These are phyloP conservation scores for Campoletis raptor DNA, from an alignment of 2,888 invertebrate species.

Conservation along the genomic window DNA sequence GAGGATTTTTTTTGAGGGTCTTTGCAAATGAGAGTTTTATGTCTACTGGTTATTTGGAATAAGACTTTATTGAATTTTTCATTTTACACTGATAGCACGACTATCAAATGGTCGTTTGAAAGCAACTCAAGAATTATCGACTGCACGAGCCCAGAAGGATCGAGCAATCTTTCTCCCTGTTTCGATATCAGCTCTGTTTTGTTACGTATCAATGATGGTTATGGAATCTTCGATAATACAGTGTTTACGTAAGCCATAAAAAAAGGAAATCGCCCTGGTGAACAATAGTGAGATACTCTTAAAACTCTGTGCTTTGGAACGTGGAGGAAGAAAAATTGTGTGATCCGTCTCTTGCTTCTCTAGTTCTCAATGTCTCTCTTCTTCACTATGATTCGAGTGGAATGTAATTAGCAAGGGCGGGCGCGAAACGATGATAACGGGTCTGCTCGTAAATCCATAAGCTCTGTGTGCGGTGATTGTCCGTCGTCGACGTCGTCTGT, in stretches of 20 bases:
- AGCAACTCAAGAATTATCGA: neutral
- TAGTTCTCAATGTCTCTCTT: constrained; percentile 29
- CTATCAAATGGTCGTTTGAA: neutral
- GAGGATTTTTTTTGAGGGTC: neutral
- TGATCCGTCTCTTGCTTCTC: neutral
- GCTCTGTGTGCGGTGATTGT: constrained; percentile 64
- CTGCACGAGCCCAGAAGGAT: neutral
- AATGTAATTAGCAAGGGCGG: constrained; percentile 76
- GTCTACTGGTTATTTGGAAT: neutral
- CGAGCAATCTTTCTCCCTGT: constrained; percentile 1
- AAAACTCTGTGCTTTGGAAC: neutral
- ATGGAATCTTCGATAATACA: constrained; percentile 51
- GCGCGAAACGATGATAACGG: constrained; percentile 74
- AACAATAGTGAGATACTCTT: constrained; percentile 44
- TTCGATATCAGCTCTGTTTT: neutral
- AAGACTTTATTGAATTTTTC: neutral
- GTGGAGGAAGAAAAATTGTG: constrained; percentile 24
- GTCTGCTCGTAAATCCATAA: constrained; percentile 74
- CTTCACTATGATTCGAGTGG: constrained; percentile 49
- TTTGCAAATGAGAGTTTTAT: neutral
- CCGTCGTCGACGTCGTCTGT: constrained; percentile 56
- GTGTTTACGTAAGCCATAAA: constrained; percentile 56
- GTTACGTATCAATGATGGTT: neutral
- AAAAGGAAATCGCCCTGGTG: constrained; percentile 42
- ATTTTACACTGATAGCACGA: neutral